Base-by-base conservation (phyloP, 2,113 vertebrate species). In the Corythaixoides concolor region DNA sequence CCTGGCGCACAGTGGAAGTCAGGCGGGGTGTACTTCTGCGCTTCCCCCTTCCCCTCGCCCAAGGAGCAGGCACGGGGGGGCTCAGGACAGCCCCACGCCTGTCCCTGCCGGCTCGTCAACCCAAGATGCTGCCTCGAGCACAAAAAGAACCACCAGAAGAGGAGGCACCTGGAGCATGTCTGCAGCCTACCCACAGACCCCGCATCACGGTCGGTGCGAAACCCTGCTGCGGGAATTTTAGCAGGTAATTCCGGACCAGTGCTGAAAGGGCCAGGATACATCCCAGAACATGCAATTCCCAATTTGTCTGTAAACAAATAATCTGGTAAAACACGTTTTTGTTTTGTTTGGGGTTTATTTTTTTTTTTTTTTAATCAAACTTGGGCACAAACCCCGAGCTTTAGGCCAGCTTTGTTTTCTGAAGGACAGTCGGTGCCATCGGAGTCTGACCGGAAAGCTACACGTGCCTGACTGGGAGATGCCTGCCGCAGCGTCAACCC, bases 11-110 rank as follows among this genome's bases (percentile, higher is more conserved):
- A 15, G 33, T 22, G 59, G 49, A 41, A 39, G 23, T 3, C 52
- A 3, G 60, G 41, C 5, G 0, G 45, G 84, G 16, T 55, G 5
- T 9, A 22, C 11, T 43, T 37, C 58, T 33, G 16, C 0, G 1
- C 15, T 15, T 35, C 28, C 13, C 19, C 33, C 72, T 47, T 60
- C 49, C 52, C 14, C 8, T 12, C 2, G 2, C 15, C 8, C 9
- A 28, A 19, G 59, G 9, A n/a, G n/a, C 1, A 0, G 69, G 15
- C 0, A 2, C n/a, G 6, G 21, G 8, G 27, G 26, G 30, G 41
- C 43, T 85, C 27, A 47, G 79, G 66, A 20, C n/a, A 35, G 83
- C 26, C 10, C 16, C 59, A 18, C 3, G 3, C 3, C 4, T 18
- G 74, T 70, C 24, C 18, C 17, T 3, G 15, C 11, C 56, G 27